Evolutionary conservation across 1,140 invertebrate genomes (phyloP), one percentile per base, ranked within the genome.

Genomic region (Dendroctonus valens): DNA sequence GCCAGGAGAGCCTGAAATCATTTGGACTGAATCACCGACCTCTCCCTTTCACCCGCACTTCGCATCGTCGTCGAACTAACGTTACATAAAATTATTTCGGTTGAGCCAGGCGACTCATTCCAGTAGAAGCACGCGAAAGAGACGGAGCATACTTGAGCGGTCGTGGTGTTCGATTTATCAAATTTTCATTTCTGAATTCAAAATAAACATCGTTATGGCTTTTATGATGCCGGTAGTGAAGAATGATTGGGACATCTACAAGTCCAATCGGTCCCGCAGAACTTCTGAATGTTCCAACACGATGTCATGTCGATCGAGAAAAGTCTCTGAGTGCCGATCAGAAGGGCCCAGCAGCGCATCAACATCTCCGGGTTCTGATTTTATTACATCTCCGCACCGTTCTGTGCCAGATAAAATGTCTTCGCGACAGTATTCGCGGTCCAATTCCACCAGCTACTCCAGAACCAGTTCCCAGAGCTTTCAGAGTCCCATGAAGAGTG

Each of bases 181-280:
- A 58, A 48, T 41, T 53, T 46, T 41, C 8, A 37, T 54, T 67
- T 59, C 12, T 48, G n/a, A 12, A 40, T 38, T 57, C 26, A 38
- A 52, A 54, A 55, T 46, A 68, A 68, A 62, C 60, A 52, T 60
- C 61, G 73, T 38, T 46, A 94, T 94, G 92, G 92, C 92, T 82
- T 94, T 94, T 81, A 93, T 94, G 91, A 93, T 93, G 90, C 92
- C 91, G 44, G 91, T 94, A 68, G 87, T 94, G 78, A 93, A 93
- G 84, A 94, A 94, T 80, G 91, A 94, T 80, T 94, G 90, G 84
- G 90, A 94, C 77, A 93, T 94, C 77, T 94, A 94, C 83, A 91
- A 91, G 81, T 89, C 87, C 63, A 89, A 89, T 78, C 84, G 90
- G 58, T 85, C 84, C 63, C 82, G 90, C 59, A 83, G 88, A 39